These are phyloP conservation scores for Pristionchus exspectatus DNA, from an alignment of 2,888 invertebrate genomes.

Conservation along the genomic window DNA sequence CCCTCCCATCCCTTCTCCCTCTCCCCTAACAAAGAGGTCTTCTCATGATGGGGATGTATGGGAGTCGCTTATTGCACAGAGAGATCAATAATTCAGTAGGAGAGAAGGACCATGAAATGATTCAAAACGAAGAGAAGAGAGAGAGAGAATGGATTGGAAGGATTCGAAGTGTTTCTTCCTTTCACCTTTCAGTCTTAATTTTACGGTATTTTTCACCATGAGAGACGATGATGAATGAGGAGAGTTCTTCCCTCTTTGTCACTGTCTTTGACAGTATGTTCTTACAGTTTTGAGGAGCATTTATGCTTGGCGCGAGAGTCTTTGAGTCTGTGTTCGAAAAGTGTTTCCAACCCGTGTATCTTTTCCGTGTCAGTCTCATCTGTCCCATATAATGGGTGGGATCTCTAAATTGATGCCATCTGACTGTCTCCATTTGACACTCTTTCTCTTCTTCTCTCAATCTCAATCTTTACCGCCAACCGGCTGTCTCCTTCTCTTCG, in stretches of 20 bases:
- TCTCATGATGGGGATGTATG: slow-evolving; percentile 37
- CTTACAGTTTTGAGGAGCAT: not conserved
- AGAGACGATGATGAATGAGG: not conserved
- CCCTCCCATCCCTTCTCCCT: not conserved
- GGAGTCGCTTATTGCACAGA: slow-evolving; percentile 18
- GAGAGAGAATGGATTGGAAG: slow-evolving; percentile 17
- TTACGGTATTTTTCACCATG: not conserved
- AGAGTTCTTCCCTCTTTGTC: not conserved
- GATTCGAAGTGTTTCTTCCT: not conserved
- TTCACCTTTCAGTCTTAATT: not conserved
- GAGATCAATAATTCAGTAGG: slow-evolving; percentile 32
- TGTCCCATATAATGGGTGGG: not conserved
- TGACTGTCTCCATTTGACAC: not conserved
- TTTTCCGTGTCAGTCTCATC: not conserved
- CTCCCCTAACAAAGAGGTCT: not conserved
- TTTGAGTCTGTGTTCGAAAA: not conserved
- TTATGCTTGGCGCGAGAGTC: not conserved
- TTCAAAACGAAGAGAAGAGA: slow-evolving; percentile 24
- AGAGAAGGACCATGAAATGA: slow-evolving; percentile 9
- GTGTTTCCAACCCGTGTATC: not conserved
- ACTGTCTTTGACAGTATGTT: not conserved
- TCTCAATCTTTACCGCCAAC: slow-evolving; percentile 33
- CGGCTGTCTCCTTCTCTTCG: not conserved
- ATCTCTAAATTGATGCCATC: not conserved
- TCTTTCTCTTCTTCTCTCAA: not conserved